phyloP scores from a whole-genome alignment of 2,113 vertebrate genomes.

The Istiophorus platypterus region DNA sequence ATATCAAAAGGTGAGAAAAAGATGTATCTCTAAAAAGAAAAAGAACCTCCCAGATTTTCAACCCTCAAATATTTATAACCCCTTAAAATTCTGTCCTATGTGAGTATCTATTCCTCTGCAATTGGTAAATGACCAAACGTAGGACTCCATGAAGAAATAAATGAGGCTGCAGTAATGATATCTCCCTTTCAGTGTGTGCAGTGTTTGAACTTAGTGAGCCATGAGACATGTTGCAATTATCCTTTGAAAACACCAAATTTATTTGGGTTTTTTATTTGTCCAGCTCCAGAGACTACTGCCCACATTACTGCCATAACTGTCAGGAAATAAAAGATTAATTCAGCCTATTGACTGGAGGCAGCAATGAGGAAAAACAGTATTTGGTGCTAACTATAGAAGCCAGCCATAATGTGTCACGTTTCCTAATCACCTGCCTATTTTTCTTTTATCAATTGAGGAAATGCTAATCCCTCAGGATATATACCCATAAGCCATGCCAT shows the following conservation, averaged over 20 bases:
- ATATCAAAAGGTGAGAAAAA: not conserved
- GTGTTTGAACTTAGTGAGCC: conserved; percentile 42
- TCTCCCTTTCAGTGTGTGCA: not conserved
- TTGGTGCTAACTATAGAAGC: conserved; percentile 25
- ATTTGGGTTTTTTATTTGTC: conserved; percentile 42
- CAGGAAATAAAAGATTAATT: conserved; percentile 47
- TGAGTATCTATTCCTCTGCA: conserved; percentile 9
- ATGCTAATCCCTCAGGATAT: not conserved
- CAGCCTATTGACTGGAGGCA: conserved; percentile 16
- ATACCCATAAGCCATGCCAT: too few species aligned
- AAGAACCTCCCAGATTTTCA: not conserved
- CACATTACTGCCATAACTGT: conserved; percentile 53
- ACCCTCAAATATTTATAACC: conserved; percentile 4
- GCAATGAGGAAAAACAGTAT: conserved; percentile 13
- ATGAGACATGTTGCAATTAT: conserved; percentile 47
- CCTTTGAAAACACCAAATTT: conserved; percentile 40
- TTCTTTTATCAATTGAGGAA: conserved; percentile 14
- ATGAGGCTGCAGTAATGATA: conserved; percentile 36
- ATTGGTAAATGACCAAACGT: conserved; percentile 22
- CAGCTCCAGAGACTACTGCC: conserved; percentile 36
- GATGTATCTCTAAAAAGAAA: not conserved
- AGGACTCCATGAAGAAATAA: conserved; percentile 26
- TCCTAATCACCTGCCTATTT: conserved; percentile 1
- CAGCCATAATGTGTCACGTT: conserved; percentile 25
- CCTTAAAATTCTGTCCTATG: not conserved